phyloP scores from a whole-genome alignment of 64 coral and sea anemone genomes.

The Montipora cactus region DNA sequence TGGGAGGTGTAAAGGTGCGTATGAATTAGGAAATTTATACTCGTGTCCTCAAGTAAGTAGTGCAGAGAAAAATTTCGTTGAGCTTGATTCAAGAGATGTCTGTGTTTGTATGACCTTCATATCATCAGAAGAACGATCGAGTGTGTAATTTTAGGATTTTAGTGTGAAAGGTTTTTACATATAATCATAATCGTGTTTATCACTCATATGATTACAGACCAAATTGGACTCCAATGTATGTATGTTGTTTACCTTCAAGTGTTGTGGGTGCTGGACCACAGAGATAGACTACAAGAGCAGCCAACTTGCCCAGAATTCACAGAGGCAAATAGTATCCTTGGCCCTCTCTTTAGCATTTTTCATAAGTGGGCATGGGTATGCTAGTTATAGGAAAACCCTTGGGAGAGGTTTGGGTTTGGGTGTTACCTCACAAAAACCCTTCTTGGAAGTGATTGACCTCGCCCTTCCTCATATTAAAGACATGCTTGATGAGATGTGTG shows the following conservation, averaged over 20 bases:
- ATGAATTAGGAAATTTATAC: too few species aligned
- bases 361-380: conserved; percentile 56
- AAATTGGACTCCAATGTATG: neutral
- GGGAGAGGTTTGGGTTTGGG: conserved; percentile 46
- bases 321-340: conserved; percentile 47
- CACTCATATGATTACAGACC: too few species aligned
- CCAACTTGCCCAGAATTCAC: conserved; percentile 23
- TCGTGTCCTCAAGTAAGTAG: too few species aligned
- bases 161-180: too few species aligned
- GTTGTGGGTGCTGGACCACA: conserved; percentile 20
- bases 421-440: conserved; percentile 29
- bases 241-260: neutral
- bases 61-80: too few species aligned
- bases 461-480: conserved; percentile 52
- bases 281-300: conserved; percentile 57
- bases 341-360: conserved; percentile 67
- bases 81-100: too few species aligned
- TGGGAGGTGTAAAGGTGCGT: neutral
- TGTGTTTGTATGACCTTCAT: too few species aligned
- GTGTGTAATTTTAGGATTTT: too few species aligned
- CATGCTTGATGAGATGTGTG: conserved; percentile 58
- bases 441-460: conserved; percentile 21
- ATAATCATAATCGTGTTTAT: too few species aligned
- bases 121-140: too few species aligned
- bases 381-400: conserved; percentile 41